phyloP scores from a whole-genome alignment of 2,113 vertebrate species.

The Sporophila hypoxantha region DNA sequence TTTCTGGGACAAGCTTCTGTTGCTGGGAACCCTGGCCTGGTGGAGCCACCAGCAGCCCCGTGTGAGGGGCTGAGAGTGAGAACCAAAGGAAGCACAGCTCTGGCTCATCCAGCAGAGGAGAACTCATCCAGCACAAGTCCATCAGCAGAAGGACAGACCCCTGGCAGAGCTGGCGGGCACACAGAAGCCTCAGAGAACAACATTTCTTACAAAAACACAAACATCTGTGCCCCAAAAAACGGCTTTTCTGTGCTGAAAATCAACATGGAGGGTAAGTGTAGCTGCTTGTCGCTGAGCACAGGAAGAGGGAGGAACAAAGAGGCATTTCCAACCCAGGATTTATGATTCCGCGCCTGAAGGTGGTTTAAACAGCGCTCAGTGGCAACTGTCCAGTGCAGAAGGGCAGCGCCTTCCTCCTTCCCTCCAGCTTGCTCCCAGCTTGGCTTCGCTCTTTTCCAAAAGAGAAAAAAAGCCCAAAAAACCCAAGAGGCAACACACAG shows the following conservation, averaged over 20 bases:
- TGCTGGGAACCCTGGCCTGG: too few relatives aligned
- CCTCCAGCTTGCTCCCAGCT: not conserved
- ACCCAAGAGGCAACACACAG: not conserved
- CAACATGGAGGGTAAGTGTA: fast-evolving
- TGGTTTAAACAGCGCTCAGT: not conserved
- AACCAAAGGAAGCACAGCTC: fast-evolving
- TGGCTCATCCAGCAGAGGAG: not conserved
- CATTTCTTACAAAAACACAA: fast-evolving
- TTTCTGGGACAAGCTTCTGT: conserved; percentile 79
- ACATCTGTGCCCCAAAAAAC: fast-evolving
- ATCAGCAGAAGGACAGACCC: fast-evolving
- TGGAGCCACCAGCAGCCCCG: fast-evolving
- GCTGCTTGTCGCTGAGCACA: fast-evolving
- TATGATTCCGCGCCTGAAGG: not conserved
- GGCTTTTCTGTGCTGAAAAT: not conserved
- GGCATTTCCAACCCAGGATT: not conserved
- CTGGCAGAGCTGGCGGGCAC: fast-evolving
- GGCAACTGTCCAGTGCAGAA: not conserved
- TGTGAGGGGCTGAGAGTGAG: fast-evolving
- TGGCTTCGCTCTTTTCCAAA: not conserved
- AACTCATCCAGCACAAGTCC: not conserved
- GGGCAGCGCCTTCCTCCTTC: not conserved
- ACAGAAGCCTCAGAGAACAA: not conserved
- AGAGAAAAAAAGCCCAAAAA: not conserved
- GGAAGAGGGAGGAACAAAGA: not conserved